Percentiles rank a stretch among this genome's conserved stretches.
These are phyloP conservation scores for Alviniconcha strummeri DNA, from an alignment of 2,888 invertebrate species.

Conservation along the genomic window DNA sequence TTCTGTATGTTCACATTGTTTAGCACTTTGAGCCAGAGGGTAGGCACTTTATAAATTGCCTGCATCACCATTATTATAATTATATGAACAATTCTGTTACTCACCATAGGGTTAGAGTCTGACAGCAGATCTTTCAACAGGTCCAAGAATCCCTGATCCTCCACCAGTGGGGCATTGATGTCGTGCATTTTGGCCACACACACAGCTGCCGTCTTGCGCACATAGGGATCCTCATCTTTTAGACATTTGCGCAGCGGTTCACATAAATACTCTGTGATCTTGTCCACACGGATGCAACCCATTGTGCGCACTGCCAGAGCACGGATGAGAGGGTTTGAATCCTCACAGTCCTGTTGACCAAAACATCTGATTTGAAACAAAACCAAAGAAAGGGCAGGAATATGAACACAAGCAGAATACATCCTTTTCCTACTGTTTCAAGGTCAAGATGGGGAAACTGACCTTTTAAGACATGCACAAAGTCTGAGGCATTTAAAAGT, in stretches of 20 bases:
- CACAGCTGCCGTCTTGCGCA: constrained; percentile 97
- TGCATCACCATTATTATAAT: too few relatives aligned
- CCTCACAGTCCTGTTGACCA: constrained; percentile 92
- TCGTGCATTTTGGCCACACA: constrained; percentile 99
- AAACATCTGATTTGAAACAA: background rate
- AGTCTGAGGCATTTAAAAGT: too few relatives aligned
- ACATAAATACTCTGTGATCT: constrained; percentile 99
- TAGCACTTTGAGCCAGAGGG: too few relatives aligned
- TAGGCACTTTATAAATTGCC: too few relatives aligned
- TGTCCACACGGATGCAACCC: constrained; percentile 99
- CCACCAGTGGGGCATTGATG: constrained; percentile 85
- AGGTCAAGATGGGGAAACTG: too few relatives aligned
- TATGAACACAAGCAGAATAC: too few relatives aligned
- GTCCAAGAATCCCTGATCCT: constrained; percentile 96
- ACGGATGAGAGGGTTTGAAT: constrained; percentile 98
- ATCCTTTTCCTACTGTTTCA: too few relatives aligned
- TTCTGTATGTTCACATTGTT: too few relatives aligned
- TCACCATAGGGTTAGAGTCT: constrained; percentile 99
- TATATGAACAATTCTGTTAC: constrained; percentile 14
- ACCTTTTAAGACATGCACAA: too few relatives aligned
- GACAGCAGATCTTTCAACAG: constrained; percentile 96
- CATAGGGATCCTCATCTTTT: constrained; percentile 75
- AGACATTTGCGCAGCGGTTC: constrained; percentile 91
- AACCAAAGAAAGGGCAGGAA: too few relatives aligned
- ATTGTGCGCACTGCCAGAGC: constrained; percentile 98